Conservation (phyloP, 2,888 invertebrate species). For the Therioaphis trifolii region DNA sequence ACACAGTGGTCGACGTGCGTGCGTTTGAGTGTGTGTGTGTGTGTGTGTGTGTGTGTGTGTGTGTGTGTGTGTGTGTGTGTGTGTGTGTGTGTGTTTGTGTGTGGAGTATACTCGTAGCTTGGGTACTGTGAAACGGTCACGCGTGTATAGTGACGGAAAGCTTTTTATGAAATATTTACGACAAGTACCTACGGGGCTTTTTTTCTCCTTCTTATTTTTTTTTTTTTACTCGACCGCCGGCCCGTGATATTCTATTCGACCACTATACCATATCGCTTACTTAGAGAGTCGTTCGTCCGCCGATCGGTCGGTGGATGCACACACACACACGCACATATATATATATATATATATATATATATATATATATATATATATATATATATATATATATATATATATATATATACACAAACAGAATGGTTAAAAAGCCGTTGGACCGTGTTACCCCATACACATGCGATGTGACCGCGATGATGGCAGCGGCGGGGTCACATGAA, state of each 20-base stretch:
- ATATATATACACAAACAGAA: conserved; percentile 62
- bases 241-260: conserved; percentile 34
- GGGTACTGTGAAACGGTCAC: conserved; percentile 40
- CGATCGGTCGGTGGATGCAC: conserved; percentile 1
- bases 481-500: background rate
- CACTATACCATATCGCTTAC: conserved; percentile 24
- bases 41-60: background rate
- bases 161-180: conserved; percentile 61
- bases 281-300: background rate
- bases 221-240: background rate
- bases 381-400: too few relatives aligned
- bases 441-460: conserved; percentile 3
- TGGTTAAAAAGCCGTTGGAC: conserved; percentile 54
- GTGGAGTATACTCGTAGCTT: too few relatives aligned
- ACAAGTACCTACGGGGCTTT: conserved; percentile 8
- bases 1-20: background rate
- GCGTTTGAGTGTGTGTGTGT: too few relatives aligned
- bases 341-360: too few relatives aligned
- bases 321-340: too few relatives aligned
- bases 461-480: background rate
- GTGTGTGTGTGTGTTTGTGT: background rate
- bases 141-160: conserved; percentile 48
- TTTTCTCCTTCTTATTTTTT: background rate
- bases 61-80: too few relatives aligned
- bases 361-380: too few relatives aligned